Percentiles rank a stretch among this genome's conserved stretches.
phyloP scores from a whole-genome alignment of 2,888 invertebrate genomes.

The Fragum sueziense region DNA sequence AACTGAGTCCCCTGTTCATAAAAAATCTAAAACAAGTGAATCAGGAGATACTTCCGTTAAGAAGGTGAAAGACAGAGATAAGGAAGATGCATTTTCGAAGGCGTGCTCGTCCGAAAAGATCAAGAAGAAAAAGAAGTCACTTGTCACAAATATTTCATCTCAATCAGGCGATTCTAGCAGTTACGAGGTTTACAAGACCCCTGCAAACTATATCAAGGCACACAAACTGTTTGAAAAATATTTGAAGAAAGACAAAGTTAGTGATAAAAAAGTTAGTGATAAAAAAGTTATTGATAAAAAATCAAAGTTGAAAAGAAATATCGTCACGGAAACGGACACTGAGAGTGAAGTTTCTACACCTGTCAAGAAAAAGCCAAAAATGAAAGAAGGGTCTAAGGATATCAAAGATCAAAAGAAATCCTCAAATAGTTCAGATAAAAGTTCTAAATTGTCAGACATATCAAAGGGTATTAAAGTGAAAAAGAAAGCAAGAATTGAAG shows the following conservation, averaged over 20 bases:
- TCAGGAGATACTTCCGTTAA: too few relatives aligned
- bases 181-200: constrained; percentile 26
- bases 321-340: constrained; percentile 24
- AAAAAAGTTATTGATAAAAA: neutral
- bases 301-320: constrained; percentile 25
- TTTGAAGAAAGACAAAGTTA: neutral
- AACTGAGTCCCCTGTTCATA: too few relatives aligned
- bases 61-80: too few relatives aligned
- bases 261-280: neutral
- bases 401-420: constrained; percentile 34
- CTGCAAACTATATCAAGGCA: constrained; percentile 27
- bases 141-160: neutral
- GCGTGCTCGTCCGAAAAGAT: neutral
- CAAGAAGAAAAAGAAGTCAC: neutral
- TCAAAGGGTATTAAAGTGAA: neutral
- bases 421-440: neutral
- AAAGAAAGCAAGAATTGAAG: neutral
- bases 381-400: neutral
- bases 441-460: neutral
- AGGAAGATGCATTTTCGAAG: neutral
- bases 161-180: constrained; percentile 21
- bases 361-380: constrained; percentile 6
- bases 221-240: neutral
- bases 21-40: too few relatives aligned
- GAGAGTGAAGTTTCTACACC: constrained; percentile 10